These are phyloP conservation scores for Leptarthrus brevirostris DNA, from an alignment of 2,888 invertebrate species.

Conservation along the genomic window DNA sequence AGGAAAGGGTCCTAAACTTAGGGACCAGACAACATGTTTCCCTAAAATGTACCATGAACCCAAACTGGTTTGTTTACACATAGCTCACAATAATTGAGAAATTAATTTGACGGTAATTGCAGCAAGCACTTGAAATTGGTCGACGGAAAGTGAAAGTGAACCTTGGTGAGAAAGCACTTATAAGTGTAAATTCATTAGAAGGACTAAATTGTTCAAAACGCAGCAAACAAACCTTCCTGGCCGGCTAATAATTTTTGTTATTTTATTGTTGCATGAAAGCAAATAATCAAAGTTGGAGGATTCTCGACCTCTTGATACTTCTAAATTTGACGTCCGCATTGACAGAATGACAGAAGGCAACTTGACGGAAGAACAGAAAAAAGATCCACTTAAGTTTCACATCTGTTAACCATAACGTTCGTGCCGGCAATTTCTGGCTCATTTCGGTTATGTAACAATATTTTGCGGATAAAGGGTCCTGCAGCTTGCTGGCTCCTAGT, in stretches of 20 bases:
- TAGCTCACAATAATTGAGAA: slow-evolving; percentile 50
- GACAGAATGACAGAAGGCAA: slow-evolving; percentile 7
- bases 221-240: too few relatives aligned
- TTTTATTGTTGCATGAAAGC: slow-evolving; percentile 4
- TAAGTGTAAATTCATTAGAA: too few relatives aligned
- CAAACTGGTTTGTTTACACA: slow-evolving; percentile 48
- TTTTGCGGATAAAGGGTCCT: slow-evolving; percentile 50
- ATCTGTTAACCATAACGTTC: slow-evolving; percentile 50
- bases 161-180: neutral
- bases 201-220: too few relatives aligned
- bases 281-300: too few relatives aligned
- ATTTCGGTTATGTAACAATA: slow-evolving; percentile 51
- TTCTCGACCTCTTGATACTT: neutral
- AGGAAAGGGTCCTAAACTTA: too few relatives aligned
- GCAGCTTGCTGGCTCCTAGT: slow-evolving; percentile 37
- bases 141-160: neutral
- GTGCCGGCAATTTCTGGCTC: slow-evolving; percentile 19
- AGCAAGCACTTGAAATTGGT: slow-evolving; percentile 44
- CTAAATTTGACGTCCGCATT: neutral
- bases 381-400: slow-evolving; percentile 45
- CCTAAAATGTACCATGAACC: too few relatives aligned
- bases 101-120: slow-evolving; percentile 53
- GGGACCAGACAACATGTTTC: too few relatives aligned
- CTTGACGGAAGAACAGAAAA: neutral
- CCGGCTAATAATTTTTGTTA: slow-evolving; percentile 16